Evolutionary conservation across 2,797 vertebrate genomes (phyloP).

Genomic region (Spea hammondii): DNA sequence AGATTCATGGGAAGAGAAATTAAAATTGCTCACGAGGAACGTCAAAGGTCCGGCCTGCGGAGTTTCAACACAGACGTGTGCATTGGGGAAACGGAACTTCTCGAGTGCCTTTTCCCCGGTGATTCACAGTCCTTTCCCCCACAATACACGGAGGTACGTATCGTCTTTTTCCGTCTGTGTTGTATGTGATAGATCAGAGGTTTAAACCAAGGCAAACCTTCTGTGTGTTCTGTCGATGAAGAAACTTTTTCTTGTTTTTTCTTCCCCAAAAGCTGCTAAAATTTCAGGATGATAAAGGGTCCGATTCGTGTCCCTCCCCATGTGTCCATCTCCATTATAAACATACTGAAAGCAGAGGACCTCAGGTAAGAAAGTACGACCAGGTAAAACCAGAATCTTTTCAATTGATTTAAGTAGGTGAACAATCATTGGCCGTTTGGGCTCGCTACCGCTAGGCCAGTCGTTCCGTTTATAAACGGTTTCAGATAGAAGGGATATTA

Average conservation of each 20-base stretch:
- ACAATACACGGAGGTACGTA: slow-evolving; percentile 91
- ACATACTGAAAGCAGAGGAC: slow-evolving; percentile 85
- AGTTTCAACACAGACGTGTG: slow-evolving; percentile 85
- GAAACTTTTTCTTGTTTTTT: slow-evolving; percentile 54
- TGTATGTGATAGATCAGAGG: too few species aligned
- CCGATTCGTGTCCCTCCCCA: slow-evolving; percentile 64
- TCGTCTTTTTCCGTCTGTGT: neutral
- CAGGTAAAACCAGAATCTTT: too few species aligned
- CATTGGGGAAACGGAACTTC: slow-evolving; percentile 82
- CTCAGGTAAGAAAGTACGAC: slow-evolving; percentile 76
- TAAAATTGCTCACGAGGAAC: slow-evolving; percentile 89
- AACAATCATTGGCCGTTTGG: too few species aligned
- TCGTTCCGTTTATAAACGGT: too few species aligned
- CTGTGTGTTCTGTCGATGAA: too few species aligned
- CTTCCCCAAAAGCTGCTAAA: slow-evolving; percentile 80
- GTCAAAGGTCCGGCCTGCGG: slow-evolving; percentile 79
- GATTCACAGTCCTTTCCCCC: slow-evolving; percentile 72
- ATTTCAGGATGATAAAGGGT: slow-evolving; percentile 74
- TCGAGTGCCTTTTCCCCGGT: slow-evolving; percentile 92
- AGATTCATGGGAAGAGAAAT: slow-evolving; percentile 88
- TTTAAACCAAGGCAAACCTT: too few species aligned
- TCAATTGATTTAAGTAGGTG: too few species aligned
- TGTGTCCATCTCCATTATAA: slow-evolving; percentile 96
- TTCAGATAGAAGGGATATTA: too few species aligned
- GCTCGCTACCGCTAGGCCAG: too few species aligned